These are phyloP conservation scores for Rosalia funebris DNA, from an alignment of 2,888 invertebrate species.

Conservation along the genomic window DNA sequence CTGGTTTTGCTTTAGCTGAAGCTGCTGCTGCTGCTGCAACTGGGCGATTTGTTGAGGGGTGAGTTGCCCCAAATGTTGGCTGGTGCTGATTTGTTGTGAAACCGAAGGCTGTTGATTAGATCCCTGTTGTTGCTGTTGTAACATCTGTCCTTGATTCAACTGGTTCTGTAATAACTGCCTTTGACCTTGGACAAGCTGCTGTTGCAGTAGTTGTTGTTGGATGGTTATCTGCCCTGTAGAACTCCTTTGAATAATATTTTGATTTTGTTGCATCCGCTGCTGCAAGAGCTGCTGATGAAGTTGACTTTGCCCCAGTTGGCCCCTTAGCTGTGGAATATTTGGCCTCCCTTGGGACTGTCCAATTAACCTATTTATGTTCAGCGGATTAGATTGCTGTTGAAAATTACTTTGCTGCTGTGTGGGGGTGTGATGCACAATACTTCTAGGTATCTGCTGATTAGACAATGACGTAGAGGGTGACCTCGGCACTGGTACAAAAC, in stretches of 20 bases:
- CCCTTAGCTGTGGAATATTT: constrained; percentile 52
- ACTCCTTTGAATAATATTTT: constrained; percentile 41
- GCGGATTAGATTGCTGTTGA: constrained; percentile 52
- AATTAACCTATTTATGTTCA: constrained; percentile 52
- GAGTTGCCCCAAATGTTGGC: constrained; percentile 39
- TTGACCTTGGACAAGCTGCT: constrained; percentile 54
- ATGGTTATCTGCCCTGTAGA: constrained; percentile 34
- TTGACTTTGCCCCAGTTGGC: constrained; percentile 55
- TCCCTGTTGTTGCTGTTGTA: constrained; percentile 40
- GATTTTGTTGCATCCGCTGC: constrained; percentile 55
- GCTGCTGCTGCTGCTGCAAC: constrained; percentile 43
- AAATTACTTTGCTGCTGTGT: constrained; percentile 58
- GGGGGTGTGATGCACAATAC: constrained; percentile 61
- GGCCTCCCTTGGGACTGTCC: constrained; percentile 51
- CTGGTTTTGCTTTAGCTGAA: constrained; percentile 60
- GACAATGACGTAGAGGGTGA: constrained; percentile 36
- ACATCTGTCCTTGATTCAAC: constrained; percentile 46
- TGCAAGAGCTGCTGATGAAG: constrained; percentile 59
- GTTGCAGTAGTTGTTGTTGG: constrained; percentile 50
- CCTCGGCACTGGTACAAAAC: constrained; percentile 38
- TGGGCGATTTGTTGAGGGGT: constrained; percentile 31
- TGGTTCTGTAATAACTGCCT: constrained; percentile 54
- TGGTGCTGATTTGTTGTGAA: constrained; percentile 39
- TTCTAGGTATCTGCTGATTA: constrained; percentile 56
- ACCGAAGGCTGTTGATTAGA: constrained; percentile 26